phyloP scores from a whole-genome alignment of 2,888 invertebrate species.

The Lordiphosa fenestrarum region DNA sequence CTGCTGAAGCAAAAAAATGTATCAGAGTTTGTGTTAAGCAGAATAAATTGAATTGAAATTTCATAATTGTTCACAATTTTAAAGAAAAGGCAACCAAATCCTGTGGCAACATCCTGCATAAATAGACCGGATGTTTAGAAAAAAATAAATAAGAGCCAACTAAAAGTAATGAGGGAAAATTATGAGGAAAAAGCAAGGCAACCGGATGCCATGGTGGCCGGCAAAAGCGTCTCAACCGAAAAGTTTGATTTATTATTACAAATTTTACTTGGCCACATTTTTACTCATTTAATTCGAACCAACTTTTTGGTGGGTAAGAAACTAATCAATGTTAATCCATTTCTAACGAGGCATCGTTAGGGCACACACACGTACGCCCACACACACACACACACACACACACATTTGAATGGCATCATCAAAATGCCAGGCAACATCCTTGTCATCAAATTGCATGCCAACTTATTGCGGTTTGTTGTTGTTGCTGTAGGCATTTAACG shows the following conservation, averaged over 20 bases:
- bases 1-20: no score
- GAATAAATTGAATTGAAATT: not conserved
- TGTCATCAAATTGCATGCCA: conserved; percentile 67
- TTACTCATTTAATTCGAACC: conserved; percentile 49
- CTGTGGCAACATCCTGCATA: conserved; percentile 55
- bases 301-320: conserved; percentile 9
- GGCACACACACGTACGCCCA: conserved; percentile 10
- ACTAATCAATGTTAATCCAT: conserved; percentile 72
- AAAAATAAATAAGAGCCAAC: conserved; percentile 54
- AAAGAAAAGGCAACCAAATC: conserved; percentile 26
- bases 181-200: conserved; percentile 20
- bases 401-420: conserved; percentile 50
- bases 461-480: conserved; percentile 31
- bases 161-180: conserved; percentile 53
- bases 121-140: conserved; percentile 52
- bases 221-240: not conserved
- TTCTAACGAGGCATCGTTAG: conserved; percentile 68
- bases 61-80: not conserved
- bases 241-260: conserved; percentile 54
- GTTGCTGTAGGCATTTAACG: conserved; percentile 53
- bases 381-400: conserved; percentile 5
- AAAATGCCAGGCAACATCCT: conserved; percentile 59
- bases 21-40: no score
- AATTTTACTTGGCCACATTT: conserved; percentile 25
- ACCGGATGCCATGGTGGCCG: conserved; percentile 9